Evolutionary conservation across 2,797 vertebrate genomes (phyloP), one percentile per base, ranked within the genome.

Genomic region (Bryconaethiops microstoma): DNA sequence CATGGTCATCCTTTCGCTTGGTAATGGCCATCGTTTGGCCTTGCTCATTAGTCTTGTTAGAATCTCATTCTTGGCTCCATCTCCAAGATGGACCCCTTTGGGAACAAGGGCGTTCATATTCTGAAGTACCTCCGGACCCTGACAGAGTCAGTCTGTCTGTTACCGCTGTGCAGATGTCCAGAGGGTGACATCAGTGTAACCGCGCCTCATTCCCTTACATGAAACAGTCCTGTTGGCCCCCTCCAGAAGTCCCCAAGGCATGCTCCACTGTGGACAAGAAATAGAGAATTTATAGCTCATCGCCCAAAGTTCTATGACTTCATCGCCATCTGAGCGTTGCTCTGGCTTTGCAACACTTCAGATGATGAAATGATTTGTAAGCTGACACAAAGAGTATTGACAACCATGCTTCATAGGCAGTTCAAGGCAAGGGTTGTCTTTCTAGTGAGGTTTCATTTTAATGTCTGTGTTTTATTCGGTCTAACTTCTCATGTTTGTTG

Each of bases 141-240:
- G 89, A 89, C 84, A 87, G 79, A 81, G 82, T 78, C 68, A 83
- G 86, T 93, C 91, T 89, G 89, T 93, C 91, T 89, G 86, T 93
- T 92, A 87, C 86, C 82, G 75, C 78, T 83, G 81, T 87, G 83
- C 93, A 93, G 90, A 93, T 94, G 91, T 93, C 91, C 88, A 86
- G 82, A 40, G 60, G 79, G 90, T 92, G 91, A 91, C 90, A 91
- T 93, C 91, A 92, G 87, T 88, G 65, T 86, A 89, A 89, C 89
- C 89, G 84, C 90, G 91, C 89, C 89, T 89, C 86, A 83, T 90
- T 88, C 88, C 88, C 89, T 76, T 77, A 84, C 78, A 78, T 77
- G 80, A 83, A 84, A 82, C 48, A 29, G 60, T 83, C 64, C 74
- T 86, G 74, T 79, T 77, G 79, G 68, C 85, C 83, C 78, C 79